Percentiles rank a stretch among this genome's conserved stretches.
phyloP scores from a whole-genome alignment of 2,888 invertebrate species.

The Pedicia rivosa region DNA sequence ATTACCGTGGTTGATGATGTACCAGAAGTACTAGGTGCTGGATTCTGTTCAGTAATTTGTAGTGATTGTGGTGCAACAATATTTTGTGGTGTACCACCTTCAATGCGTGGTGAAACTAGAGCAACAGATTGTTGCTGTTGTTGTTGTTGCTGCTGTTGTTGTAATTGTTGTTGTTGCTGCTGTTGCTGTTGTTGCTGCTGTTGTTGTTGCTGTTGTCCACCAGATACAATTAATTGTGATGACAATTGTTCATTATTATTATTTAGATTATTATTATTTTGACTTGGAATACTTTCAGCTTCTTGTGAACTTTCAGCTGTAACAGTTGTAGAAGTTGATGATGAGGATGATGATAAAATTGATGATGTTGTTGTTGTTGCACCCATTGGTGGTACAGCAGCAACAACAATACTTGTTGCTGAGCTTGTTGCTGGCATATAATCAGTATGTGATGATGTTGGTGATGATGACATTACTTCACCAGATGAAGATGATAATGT shows the following conservation, averaged over 20 bases:
- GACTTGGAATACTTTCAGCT: constrained; percentile 27
- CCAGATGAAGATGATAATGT: constrained; percentile 34
- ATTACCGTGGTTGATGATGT: constrained; percentile 16
- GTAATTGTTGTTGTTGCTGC: constrained; percentile 17
- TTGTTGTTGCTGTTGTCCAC: constrained; percentile 35
- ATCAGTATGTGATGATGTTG: constrained; percentile 60
- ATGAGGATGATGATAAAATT: constrained; percentile 9
- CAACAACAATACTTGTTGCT: constrained; percentile 40
- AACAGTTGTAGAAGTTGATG: too few species aligned
- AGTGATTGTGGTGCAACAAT: constrained; percentile 18
- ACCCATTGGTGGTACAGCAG: constrained; percentile 45
- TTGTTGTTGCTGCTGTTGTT: too few species aligned
- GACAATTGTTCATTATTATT: constrained; percentile 23
- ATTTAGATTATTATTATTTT: constrained; percentile 23
- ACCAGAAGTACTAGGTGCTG: constrained; percentile 26
- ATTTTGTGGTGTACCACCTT: constrained; percentile 41
- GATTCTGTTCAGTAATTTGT: constrained; percentile 24
- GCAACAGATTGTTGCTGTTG: constrained; percentile 47
- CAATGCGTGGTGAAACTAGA: constrained; percentile 50
- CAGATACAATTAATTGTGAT: constrained; percentile 20
- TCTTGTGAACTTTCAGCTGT: constrained; percentile 33
- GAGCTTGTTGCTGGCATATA: constrained; percentile 78
- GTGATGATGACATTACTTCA: constrained; percentile 46
- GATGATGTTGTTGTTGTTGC: constrained; percentile 17
- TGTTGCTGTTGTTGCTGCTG: constrained; percentile 21